phyloP scores from a whole-genome alignment of 2,888 invertebrate genomes.

The Hirtodrosophila confusa region DNA sequence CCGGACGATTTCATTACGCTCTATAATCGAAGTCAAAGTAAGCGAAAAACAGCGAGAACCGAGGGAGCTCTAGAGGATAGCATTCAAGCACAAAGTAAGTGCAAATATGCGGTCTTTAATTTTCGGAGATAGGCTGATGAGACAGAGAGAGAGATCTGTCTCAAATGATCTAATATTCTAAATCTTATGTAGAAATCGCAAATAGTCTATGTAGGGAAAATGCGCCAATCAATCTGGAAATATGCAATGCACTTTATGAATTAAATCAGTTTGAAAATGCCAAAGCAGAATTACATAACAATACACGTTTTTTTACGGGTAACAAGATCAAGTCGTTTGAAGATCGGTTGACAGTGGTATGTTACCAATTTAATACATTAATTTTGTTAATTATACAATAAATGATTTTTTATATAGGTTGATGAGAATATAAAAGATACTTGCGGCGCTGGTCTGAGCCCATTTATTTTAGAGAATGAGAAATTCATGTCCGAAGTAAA shows the following conservation, averaged over 20 bases:
- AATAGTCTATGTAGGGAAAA: constrained; percentile 19
- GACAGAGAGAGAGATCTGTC: too few species aligned
- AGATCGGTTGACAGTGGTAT: constrained; percentile 71
- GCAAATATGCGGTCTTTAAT: too few species aligned
- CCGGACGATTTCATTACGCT: constrained; percentile 69
- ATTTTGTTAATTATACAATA: neutral
- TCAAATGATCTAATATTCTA: too few species aligned
- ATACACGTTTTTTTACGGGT: constrained; percentile 69
- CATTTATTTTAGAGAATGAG: constrained; percentile 75
- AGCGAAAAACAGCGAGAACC: constrained; percentile 72
- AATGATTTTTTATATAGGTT: constrained; percentile 40
- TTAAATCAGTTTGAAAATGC: constrained; percentile 78
- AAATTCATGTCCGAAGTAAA: constrained; percentile 64
- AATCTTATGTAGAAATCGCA: constrained; percentile 33
- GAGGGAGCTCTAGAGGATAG: constrained; percentile 70
- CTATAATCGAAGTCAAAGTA: constrained; percentile 75
- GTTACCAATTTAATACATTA: constrained; percentile 22
- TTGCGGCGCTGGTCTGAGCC: constrained; percentile 70
- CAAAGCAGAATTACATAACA: constrained; percentile 74
- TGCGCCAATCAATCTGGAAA: constrained; percentile 78
- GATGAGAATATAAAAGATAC: constrained; percentile 76
- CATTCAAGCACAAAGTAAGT: constrained; percentile 70
- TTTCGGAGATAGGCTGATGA: too few species aligned
- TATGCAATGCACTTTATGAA: constrained; percentile 79
- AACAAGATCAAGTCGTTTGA: constrained; percentile 73